phyloP scores from a whole-genome alignment of 2,888 invertebrate genomes.

The Xylophagus ater region DNA sequence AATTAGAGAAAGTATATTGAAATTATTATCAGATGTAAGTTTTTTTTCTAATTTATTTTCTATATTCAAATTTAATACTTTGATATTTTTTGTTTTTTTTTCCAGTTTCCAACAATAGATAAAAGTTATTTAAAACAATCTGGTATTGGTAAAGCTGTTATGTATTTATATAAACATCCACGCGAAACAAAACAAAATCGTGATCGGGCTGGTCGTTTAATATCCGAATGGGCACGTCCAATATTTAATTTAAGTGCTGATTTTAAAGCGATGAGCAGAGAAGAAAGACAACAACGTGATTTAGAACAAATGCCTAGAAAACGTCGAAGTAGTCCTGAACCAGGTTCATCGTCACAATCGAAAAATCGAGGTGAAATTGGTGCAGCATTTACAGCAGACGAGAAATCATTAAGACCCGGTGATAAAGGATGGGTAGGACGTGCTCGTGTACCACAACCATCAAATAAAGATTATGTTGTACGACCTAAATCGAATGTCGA shows the following conservation, averaged over 20 bases:
- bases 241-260: conserved; percentile 93
- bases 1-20: conserved; percentile 80
- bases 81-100: conserved; percentile 4
- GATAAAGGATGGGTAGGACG: conserved; percentile 92
- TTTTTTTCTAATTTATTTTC: conserved; percentile 3
- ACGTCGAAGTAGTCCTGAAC: conserved; percentile 30
- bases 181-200: conserved; percentile 90
- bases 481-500: conserved; percentile 87
- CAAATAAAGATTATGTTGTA: conserved; percentile 92
- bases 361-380: conserved; percentile 47
- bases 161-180: conserved; percentile 99
- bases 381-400: conserved; percentile 50
- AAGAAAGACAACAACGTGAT: conserved; percentile 89
- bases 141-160: conserved; percentile 96
- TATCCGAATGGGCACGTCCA: conserved; percentile 96
- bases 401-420: conserved; percentile 72
- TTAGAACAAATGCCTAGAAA: conserved; percentile 66
- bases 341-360: conserved; percentile 36
- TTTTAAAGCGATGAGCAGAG: conserved; percentile 81
- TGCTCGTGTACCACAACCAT: conserved; percentile 89
- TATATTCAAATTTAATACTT: neutral
- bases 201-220: conserved; percentile 79
- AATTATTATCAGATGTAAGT: conserved; percentile 63
- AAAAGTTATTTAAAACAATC: conserved; percentile 86
- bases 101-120: conserved; percentile 71